These are phyloP conservation scores for Parascotia fuliginaria DNA, from an alignment of 2,888 invertebrate genomes.

Conservation along the genomic window DNA sequence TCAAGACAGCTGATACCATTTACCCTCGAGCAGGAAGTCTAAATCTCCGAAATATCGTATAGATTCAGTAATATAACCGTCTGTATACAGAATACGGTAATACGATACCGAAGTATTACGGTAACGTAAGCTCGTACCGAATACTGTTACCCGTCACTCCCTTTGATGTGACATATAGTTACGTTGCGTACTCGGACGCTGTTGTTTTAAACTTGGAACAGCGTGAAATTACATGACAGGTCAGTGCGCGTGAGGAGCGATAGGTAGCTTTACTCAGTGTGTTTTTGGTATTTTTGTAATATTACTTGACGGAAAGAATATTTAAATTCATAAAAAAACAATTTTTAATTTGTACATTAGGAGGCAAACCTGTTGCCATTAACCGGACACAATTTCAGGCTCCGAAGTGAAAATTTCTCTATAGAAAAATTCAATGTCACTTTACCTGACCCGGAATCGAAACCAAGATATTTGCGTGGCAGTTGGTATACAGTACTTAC, in stretches of 20 bases:
- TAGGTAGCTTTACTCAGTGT: conserved; percentile 13
- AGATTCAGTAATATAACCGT: background rate
- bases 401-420: no score
- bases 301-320: conserved; percentile 17
- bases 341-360: no score
- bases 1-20: conserved; percentile 1
- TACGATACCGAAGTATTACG: no score
- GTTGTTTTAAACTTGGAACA: conserved; percentile 67
- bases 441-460: no score
- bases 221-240: conserved; percentile 78
- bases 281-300: conserved; percentile 24
- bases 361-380: no score
- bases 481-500: no score
- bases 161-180: conserved; percentile 51
- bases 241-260: conserved; percentile 61
- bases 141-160: conserved; percentile 33
- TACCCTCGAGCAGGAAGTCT: background rate
- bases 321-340: no score
- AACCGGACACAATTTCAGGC: no score
- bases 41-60: background rate
- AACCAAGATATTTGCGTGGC: no score
- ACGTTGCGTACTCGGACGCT: conserved; percentile 36
- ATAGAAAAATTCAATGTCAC: no score
- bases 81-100: background rate
- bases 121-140: no score